Percentiles rank a stretch among this genome's conserved stretches.
Evolutionary conservation across 2,888 invertebrate genomes (phyloP).

Genomic region (Caenorhabditis sp.): DNA sequence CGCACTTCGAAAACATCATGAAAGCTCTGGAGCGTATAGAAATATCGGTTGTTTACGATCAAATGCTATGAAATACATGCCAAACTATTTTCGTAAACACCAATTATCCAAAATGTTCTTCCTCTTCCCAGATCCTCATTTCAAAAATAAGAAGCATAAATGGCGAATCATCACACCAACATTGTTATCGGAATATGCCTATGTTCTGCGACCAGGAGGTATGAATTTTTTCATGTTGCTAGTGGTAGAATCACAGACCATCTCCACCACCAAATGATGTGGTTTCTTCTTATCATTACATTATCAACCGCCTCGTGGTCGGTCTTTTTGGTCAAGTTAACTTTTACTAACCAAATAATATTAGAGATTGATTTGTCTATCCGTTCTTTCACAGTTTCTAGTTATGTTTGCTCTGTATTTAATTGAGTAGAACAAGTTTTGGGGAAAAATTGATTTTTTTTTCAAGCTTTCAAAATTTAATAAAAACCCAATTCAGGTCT

Average conservation of each 20-base stretch:
- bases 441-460: too few species aligned
- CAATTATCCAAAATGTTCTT: conserved; percentile 87
- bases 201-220: conserved; percentile 81
- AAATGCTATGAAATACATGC: conserved; percentile 99
- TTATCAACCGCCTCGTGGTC: not conserved
- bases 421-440: too few species aligned
- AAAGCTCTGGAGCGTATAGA: conserved; percentile 79
- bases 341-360: not conserved
- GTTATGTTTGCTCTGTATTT: not conserved
- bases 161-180: conserved; percentile 96
- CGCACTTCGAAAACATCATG: conserved; percentile 78
- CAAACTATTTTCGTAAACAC: conserved; percentile 92
- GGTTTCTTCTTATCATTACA: not conserved
- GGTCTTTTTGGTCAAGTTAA: not conserved
- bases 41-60: conserved; percentile 90
- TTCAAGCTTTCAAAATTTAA: too few species aligned
- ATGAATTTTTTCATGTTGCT: not conserved
- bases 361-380: too few species aligned
- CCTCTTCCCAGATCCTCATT: conserved; percentile 98
- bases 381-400: not conserved
- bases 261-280: not conserved
- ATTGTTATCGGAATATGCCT: conserved; percentile 94
- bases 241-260: too few species aligned
- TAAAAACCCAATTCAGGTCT: conserved; percentile 83
- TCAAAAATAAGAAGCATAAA: conserved; percentile 84